Conservation (phyloP, 1,140 invertebrate genomes). For the Vanessa atalanta region DNA sequence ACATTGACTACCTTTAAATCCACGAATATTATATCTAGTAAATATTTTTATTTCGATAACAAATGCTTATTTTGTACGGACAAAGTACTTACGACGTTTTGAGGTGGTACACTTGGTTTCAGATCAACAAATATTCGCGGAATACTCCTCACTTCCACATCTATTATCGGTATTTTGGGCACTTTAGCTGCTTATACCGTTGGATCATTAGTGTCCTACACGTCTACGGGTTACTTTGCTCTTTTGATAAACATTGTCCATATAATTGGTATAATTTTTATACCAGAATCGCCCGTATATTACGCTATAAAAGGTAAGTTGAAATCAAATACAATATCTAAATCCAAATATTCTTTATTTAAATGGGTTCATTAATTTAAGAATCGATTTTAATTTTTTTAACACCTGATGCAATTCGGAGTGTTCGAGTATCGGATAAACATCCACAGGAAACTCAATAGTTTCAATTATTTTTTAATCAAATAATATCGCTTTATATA, state of each 20-base stretch:
- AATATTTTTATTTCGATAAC: too few species aligned
- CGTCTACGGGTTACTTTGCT: conserved; percentile 46
- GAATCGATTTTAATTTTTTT: too few species aligned
- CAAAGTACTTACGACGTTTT: background rate
- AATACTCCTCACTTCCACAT: conserved; percentile 49
- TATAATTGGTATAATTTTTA: conserved; percentile 45
- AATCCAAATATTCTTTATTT: too few species aligned
- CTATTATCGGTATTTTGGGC: conserved; percentile 49
- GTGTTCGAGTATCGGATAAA: too few species aligned
- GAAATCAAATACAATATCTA: too few species aligned
- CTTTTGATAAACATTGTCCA: conserved; percentile 44
- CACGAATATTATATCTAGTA: too few species aligned
- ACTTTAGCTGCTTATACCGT: conserved; percentile 46
- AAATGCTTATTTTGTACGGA: background rate
- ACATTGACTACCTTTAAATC: too few species aligned
- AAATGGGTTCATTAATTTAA: too few species aligned
- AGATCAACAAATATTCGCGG: conserved; percentile 56
- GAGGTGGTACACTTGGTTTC: conserved; percentile 5
- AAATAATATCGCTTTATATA: too few species aligned
- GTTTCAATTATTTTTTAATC: too few species aligned
- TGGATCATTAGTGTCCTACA: conserved; percentile 48
- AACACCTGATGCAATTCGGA: too few species aligned
- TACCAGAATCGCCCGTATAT: conserved; percentile 59
- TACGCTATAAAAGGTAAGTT: conserved; percentile 33
- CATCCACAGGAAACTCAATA: too few species aligned